phyloP scores from a whole-genome alignment of 2,797 vertebrate genomes.

The Sebastiscus albofasciatus region DNA sequence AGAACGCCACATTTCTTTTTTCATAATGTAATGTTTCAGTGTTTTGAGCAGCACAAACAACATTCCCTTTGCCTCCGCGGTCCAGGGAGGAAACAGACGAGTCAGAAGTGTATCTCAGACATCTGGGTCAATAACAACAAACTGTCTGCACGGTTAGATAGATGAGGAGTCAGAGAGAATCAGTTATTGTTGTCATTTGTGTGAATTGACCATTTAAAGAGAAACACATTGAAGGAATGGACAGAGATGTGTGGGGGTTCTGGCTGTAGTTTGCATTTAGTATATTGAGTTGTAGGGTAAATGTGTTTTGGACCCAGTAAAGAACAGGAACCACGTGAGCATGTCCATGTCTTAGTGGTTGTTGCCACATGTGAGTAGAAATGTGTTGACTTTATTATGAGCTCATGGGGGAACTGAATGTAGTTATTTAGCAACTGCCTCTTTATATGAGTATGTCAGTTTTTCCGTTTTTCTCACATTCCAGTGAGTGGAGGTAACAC shows the following conservation, averaged over 20 bases:
- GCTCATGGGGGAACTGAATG: constrained; percentile 41
- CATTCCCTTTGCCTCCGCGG: not conserved
- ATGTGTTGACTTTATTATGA: constrained; percentile 52
- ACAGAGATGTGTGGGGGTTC: not conserved
- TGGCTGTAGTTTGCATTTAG: not conserved
- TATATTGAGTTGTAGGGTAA: not conserved
- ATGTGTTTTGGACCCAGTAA: constrained; percentile 7
- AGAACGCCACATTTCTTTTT: too few relatives aligned
- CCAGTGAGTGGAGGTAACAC: constrained; percentile 68
- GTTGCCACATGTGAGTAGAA: constrained; percentile 45
- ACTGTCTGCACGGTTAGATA: not conserved
- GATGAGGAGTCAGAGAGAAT: not conserved
- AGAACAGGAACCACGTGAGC: constrained; percentile 21
- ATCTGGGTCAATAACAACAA: not conserved
- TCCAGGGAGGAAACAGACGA: not conserved
- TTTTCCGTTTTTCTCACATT: constrained; percentile 77
- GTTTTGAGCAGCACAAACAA: not conserved
- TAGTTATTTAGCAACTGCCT: constrained; percentile 35
- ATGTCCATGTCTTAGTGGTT: constrained; percentile 11
- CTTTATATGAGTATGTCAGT: constrained; percentile 53
- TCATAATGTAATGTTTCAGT: not conserved
- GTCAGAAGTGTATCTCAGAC: not conserved
- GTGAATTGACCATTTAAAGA: not conserved
- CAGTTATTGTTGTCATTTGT: not conserved
- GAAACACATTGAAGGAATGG: not conserved